phyloP scores from a whole-genome alignment of 2,888 invertebrate species.

The Syritta pipiens region DNA sequence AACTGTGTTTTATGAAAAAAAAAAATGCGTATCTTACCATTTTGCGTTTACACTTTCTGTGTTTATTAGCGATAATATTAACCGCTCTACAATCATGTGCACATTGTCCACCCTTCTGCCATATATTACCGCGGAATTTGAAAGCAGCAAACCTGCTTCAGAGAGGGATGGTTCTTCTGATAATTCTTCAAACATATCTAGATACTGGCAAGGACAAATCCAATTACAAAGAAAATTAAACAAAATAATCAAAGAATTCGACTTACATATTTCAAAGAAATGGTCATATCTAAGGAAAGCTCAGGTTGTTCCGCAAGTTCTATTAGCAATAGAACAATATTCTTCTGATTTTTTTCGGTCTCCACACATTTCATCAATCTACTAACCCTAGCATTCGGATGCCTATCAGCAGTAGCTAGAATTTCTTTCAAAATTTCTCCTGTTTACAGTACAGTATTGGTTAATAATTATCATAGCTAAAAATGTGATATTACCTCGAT shows the following conservation, averaged over 20 bases:
- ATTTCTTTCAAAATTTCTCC: too few relatives aligned
- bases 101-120: slow-evolving; percentile 75
- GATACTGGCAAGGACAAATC: slow-evolving; percentile 70
- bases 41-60: not conserved
- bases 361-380: slow-evolving; percentile 73
- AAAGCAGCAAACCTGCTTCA: slow-evolving; percentile 73
- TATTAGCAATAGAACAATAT: slow-evolving; percentile 73
- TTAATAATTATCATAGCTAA: too few relatives aligned
- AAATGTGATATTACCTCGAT: too few relatives aligned
- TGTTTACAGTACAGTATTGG: too few relatives aligned
- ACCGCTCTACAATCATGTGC: slow-evolving; percentile 73
- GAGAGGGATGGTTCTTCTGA: slow-evolving; percentile 58
- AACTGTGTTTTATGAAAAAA: too few relatives aligned
- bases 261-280: slow-evolving; percentile 74
- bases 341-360: slow-evolving; percentile 70
- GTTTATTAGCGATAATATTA: slow-evolving; percentile 71
- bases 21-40: too few relatives aligned
- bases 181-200: slow-evolving; percentile 72
- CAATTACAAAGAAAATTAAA: not conserved
- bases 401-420: slow-evolving; percentile 72
- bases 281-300: slow-evolving; percentile 73
- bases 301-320: slow-evolving; percentile 76
- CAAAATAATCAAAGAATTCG: not conserved
- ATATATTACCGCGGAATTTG: slow-evolving; percentile 75
- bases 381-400: slow-evolving; percentile 74